Evolutionary conservation across 2,113 vertebrate species (phyloP), one percentile per base, ranked within the genome.

Genomic region (Eleginops maclovinus): DNA sequence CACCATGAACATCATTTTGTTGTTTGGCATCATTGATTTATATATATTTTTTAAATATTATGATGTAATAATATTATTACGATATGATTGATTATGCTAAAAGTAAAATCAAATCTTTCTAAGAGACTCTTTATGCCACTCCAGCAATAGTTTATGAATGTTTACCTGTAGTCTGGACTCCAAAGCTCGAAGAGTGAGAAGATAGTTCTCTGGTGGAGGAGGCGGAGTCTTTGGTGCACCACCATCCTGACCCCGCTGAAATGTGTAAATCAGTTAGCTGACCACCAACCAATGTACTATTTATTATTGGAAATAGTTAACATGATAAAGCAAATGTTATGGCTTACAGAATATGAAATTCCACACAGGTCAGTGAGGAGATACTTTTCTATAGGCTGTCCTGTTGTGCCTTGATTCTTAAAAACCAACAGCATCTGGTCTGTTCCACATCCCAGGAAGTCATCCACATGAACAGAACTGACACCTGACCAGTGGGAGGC

Each of bases 351-450:
- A 81, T 94, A 96, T 54, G 89, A 90, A 83, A 96, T 80, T 36
- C 87, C 93, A 77, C 93, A 94, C 69, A 98, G 95, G 88, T 98
- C 94, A 6, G 96, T 98, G 87, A 99, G 85, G 84, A 90, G 87
- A 89, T 98, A 99, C 24, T 82, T 80, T 67, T 88, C 89, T 70
- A 94, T 54, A 3, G 54, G 55, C 0, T 91, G 79, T 59, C 89
- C 86, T 60, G 72, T 62, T 49, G 64, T 85, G n/a, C 46, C 50
- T 2, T 80, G 73, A 62, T 95, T 91, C 54, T 94, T 85, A 87
- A 96, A 96, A 89, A 97, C 36, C 28, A 98, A 54, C 28, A 99
- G 84, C 46, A 98, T 89, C 91, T 99, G 98, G 46, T 98, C 97
- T 22, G 91, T 95, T 83, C 98, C 98, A 90, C 69, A 93, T 79